Percentiles rank a stretch among this genome's conserved stretches.
phyloP scores from a whole-genome alignment of 2,113 vertebrate species.

The Sylvilagus bachmani region DNA sequence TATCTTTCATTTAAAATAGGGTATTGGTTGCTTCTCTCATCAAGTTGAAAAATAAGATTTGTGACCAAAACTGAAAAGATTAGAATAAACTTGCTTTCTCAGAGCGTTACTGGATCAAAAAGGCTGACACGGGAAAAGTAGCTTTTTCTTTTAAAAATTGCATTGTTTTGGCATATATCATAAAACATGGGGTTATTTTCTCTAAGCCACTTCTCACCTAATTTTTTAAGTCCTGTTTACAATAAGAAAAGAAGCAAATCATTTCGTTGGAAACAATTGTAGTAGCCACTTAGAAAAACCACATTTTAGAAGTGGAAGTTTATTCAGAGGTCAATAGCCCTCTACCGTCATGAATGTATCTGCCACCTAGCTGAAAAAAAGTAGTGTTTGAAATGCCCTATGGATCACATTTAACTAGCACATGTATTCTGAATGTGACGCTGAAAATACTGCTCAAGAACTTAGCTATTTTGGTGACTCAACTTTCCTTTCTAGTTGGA shows the following conservation, averaged over 20 bases:
- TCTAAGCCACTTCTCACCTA: neutral
- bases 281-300: neutral
- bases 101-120: neutral
- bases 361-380: neutral
- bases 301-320: neutral
- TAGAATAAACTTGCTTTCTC: neutral
- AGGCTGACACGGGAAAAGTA: neutral
- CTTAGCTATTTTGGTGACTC: neutral
- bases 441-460: neutral
- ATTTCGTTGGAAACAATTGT: neutral
- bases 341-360: neutral
- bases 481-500: neutral
- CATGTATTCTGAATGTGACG: neutral
- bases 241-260: neutral
- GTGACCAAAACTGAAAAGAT: slow-evolving; percentile 15
- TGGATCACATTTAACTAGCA: neutral
- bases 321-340: neutral
- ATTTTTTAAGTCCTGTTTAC: neutral
- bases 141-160: neutral
- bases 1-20: slow-evolving; percentile 20
- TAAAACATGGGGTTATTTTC: neutral
- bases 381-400: neutral
- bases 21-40: neutral
- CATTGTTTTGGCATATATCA: neutral
- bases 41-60: neutral